Evolutionary conservation across 2,888 invertebrate genomes (phyloP).

Genomic region (Drosophila anomalata): DNA sequence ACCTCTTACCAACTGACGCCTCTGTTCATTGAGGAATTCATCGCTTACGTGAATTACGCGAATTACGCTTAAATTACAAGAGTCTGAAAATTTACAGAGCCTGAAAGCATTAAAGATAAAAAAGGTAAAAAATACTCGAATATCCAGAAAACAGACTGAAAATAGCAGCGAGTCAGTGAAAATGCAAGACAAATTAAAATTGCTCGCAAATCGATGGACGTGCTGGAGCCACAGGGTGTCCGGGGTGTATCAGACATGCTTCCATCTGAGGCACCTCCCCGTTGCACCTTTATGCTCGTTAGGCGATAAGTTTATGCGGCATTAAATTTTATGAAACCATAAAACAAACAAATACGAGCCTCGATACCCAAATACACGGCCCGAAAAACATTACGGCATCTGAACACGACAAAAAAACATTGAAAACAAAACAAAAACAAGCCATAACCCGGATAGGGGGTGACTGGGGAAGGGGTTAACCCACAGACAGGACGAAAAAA

Average conservation of each 20-base stretch:
- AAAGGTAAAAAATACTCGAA: not conserved
- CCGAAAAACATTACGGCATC: conserved; percentile 64
- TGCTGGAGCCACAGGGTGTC: conserved; percentile 48
- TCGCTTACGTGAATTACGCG: conserved; percentile 81
- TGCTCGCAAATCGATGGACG: conserved; percentile 58
- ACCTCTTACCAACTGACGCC: conserved; percentile 10
- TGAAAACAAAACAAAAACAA: conserved; percentile 18
- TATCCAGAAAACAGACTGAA: conserved; percentile 55
- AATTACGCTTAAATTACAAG: conserved; percentile 80
- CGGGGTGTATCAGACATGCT: not conserved
- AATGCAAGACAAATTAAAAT: conserved; percentile 80
- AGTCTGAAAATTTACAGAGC: conserved; percentile 25
- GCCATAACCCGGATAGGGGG: conserved; percentile 8
- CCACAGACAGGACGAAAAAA: not conserved
- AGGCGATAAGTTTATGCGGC: conserved; percentile 78
- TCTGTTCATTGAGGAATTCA: conserved; percentile 60
- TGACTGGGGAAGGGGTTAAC: not conserved
- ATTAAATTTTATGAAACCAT: conserved; percentile 76
- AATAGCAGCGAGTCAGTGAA: conserved; percentile 75
- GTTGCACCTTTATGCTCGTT: conserved; percentile 71
- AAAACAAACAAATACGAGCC: conserved; percentile 75
- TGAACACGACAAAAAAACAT: conserved; percentile 67
- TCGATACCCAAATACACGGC: conserved; percentile 31
- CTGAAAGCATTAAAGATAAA: conserved; percentile 4
- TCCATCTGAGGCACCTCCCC: not conserved